Base-by-base conservation (phyloP, 2,888 invertebrate species). In the Dromius quadrimaculatus region DNA sequence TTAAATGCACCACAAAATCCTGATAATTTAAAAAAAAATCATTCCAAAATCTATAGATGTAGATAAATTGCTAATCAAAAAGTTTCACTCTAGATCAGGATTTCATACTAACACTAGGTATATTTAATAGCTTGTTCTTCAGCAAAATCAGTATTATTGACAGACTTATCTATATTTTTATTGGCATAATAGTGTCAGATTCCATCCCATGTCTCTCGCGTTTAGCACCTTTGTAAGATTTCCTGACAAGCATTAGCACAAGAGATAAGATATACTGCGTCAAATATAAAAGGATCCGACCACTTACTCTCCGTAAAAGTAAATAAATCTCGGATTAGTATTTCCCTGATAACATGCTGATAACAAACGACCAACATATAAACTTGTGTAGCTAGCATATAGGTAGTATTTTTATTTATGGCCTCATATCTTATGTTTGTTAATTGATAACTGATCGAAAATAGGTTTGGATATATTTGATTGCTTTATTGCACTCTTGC, bases 261-360 rank as follows among this genome's bases (percentile, higher is more conserved):
- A 34, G 13, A 34, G 65, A 65, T 65, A 65, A 65, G 64, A 64
- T 47, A 65, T 47, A 5, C 13, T 9, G 2, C 15, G 3, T 54
- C 9, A 50, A 6, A 9, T 54, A 66, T 38, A 57, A 66, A 66
- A 50, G 50, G 38, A 41, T 23, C 66, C 66, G 66, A 36, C 47
- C 50, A 54, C 54, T 66, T 23, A 54, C 41, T 38, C 38, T 57
- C 54, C 19, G 54, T 66, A 38, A 50, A 23, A 57, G 59, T 41
- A 68, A 68, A 68, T 68, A 68, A 68, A 68, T 68, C 68, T 59
- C 68, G 68, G 68, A 68, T 68, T 68, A 68, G 45, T 68, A 13
- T 68, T 38, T 59, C 59, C 32, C 19, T 59, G 68, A 68, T 68
- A 66, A 54, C 22, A 23, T 22, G n/a, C n/a, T 41, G 66, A 66